Evolutionary conservation across 2,888 invertebrate genomes (phyloP), one percentile per base, ranked within the genome.

Genomic region (Machimus rusticus): DNA sequence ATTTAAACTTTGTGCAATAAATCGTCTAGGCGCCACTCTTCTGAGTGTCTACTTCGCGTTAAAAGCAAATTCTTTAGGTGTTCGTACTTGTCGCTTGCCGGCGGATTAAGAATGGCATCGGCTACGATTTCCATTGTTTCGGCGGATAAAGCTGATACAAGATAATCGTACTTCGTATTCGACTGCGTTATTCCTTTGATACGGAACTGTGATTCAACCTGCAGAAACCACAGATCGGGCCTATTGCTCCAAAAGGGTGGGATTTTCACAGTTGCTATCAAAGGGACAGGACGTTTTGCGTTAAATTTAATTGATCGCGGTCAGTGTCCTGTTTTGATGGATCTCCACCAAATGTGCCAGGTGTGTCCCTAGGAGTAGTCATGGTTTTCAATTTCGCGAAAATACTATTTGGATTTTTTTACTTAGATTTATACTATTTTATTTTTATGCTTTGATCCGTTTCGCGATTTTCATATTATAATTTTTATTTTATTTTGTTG

Each of bases 141-240:
- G 4, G 43, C 43, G 8, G 43, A 43, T 14, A 43, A 39, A 9
- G 39, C 8, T 1, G 39, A 39, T 39, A 39, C 28, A 84, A 39
- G 12, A 23, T 87, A 74, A 16, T 87, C 81, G n/a, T 87, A 87
- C 43, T 81, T 87, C 0, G 87, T 81, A 37, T 66, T 81, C 46
- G 39, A 39, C 39, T 39, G 39, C 39, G 39, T 39, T 9, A 39
- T 39, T 39, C 39, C 39, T n/a, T 87, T 87, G 1, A 87, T n/a
- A n/a, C 66, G 14, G 39, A 87, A 87, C 37, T 87, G 87, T 8
- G 87, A 28, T 23, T 84, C 84, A 1, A 87, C 76, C 19, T 87
- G 84, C 1, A 55, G 16, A 19, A 85, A 87, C 85, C 85, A 87
- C 4, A 87, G 28, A 34, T 77, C 85, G n/a, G 85, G 87, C 39